Conservation (phyloP, 1,140 invertebrate species). For the Drosophila nikananu region DNA sequence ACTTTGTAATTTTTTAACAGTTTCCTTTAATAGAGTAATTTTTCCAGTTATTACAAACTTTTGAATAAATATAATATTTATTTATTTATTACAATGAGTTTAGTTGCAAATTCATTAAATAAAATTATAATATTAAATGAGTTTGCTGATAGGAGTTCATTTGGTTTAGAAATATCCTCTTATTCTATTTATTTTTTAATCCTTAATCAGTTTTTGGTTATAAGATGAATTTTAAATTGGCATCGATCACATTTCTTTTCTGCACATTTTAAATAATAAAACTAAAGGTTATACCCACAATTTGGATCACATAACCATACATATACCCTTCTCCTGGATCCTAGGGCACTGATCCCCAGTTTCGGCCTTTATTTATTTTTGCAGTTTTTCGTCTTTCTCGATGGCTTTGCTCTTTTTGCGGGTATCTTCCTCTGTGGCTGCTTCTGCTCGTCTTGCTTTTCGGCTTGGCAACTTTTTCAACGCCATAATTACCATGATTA, state of each 20-base stretch:
- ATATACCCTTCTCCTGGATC: conserved; percentile 18
- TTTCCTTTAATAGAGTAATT: too few species aligned
- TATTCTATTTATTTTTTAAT: too few species aligned
- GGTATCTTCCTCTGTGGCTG: conserved; percentile 34
- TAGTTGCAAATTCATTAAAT: too few species aligned
- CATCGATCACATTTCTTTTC: too few species aligned
- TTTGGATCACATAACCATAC: background rate
- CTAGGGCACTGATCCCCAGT: conserved; percentile 62
- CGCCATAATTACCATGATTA: conserved; percentile 84
- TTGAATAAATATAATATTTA: background rate
- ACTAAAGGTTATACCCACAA: background rate
- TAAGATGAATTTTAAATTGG: background rate
- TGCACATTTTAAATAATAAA: background rate
- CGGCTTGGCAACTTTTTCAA: conserved; percentile 75
- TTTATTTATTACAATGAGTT: background rate
- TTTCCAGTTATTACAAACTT: too few species aligned
- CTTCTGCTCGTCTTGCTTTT: conserved; percentile 43
- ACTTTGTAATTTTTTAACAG: background rate
- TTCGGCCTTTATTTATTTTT: conserved; percentile 62
- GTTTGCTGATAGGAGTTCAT: too few species aligned
- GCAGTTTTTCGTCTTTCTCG: conserved; percentile 35
- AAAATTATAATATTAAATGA: too few species aligned
- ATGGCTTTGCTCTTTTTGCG: conserved; percentile 19
- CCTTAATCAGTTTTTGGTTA: too few species aligned
- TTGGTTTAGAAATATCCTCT: too few species aligned